Evolutionary conservation across 23 tunicate genomes (phyloP), one percentile per base, ranked within the genome.

Genomic region (Styela clava): DNA sequence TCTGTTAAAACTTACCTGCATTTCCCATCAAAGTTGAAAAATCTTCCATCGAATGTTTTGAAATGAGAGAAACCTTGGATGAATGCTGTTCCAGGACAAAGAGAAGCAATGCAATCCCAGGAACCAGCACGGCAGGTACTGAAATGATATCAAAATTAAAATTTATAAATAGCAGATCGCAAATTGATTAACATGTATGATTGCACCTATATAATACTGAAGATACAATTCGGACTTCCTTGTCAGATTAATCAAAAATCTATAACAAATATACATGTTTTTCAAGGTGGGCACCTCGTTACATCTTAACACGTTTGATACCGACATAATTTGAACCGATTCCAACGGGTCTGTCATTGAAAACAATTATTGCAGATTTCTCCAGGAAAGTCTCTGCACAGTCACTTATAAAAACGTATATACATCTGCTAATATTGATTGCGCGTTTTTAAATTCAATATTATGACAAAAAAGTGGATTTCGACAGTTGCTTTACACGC

Each of bases 1-100:
- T n/a, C n/a, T n/a, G n/a, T n/a, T n/a, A n/a, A n/a, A n/a, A n/a
- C 90, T 29, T 81, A 86, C 65, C 74, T 83, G 51, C 90, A 86
- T 23, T 62, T 34, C 7, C 90, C 90, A 0, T 83, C 79, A 63
- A 86, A 86, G 65, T 74, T 83, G 33, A 33, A 86, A 26, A 81
- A 72, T 23, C 62, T 22, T 25, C 85, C 90, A 35, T 86, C 90
- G 33, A 86, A 86, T 36, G 90, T 86, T 23, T 69, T 56, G 28
- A 80, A 52, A 61, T 86, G 78, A 33, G 78, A 31, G 56, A 73
- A 73, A 24, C 78, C 78, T 24, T 73, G 78, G 25, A 73, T 33
- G 32, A 73, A 77, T 9, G 90, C 90, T 19, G 67, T 74, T 31
- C 90, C 90, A 16, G 90, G 90, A 72, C 90, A 86, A 79, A 81